Conservation (phyloP, 2,113 vertebrate species). For the Peromyscus polionotus region DNA sequence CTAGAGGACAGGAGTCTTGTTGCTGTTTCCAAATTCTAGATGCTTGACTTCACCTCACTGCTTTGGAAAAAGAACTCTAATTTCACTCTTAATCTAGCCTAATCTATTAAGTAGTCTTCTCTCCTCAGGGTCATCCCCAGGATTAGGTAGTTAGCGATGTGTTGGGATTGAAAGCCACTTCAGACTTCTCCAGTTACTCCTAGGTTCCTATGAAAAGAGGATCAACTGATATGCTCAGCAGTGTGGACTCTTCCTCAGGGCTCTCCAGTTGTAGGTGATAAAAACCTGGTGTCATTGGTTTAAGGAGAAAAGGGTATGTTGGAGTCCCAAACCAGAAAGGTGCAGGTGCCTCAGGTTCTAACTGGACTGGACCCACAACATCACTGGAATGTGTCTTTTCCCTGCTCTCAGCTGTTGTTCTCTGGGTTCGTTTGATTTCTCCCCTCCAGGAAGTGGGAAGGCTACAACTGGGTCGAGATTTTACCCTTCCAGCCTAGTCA, state of each 20-base stretch:
- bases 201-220: background rate
- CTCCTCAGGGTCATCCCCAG: background rate
- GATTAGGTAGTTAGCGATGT: background rate
- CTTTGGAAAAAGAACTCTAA: background rate
- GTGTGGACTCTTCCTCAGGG: background rate
- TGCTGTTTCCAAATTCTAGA: background rate
- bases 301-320: background rate
- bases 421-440: background rate
- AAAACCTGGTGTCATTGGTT: background rate
- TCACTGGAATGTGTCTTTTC: background rate
- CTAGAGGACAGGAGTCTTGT: background rate
- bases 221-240: background rate
- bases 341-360: fast-evolving
- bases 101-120: background rate
- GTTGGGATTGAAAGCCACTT: background rate
- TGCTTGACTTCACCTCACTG: background rate
- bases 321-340: background rate
- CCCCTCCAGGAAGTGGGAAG: too few species aligned
- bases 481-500: background rate
- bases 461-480: background rate
- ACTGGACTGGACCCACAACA: background rate
- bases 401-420: background rate
- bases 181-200: background rate
- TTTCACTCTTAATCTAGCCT: background rate
- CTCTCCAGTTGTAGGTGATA: background rate